Conservation (phyloP, 2,888 invertebrate genomes). For the Tethea ocularis region DNA sequence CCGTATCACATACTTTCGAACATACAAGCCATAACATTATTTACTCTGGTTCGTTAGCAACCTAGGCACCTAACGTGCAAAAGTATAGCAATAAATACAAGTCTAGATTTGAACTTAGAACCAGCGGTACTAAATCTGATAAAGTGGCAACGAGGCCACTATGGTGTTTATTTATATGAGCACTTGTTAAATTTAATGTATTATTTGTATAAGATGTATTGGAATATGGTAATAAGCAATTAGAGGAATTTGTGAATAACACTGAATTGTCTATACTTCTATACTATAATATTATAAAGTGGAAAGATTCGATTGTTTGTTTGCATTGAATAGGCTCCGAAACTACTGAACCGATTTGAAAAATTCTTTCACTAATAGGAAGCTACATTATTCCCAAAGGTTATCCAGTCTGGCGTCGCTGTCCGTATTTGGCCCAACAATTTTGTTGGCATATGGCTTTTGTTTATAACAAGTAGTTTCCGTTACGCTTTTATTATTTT, state of each 20-base stretch:
- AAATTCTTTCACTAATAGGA: too few species aligned
- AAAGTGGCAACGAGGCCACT: slow-evolving; percentile 51
- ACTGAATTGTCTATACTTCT: too few species aligned
- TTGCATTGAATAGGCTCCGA: too few species aligned
- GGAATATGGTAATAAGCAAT: neutral
- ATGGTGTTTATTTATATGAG: slow-evolving; percentile 7
- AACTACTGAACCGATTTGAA: too few species aligned
- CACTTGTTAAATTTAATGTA: neutral
- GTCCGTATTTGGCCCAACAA: too few species aligned
- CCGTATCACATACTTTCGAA: slow-evolving; percentile 18
- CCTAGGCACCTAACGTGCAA: slow-evolving; percentile 41
- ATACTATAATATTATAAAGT: too few species aligned
- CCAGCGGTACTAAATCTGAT: slow-evolving; percentile 40
- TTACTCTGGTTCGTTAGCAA: slow-evolving; percentile 50
- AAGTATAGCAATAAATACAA: slow-evolving; percentile 55
- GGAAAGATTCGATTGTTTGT: too few species aligned
- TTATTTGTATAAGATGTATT: neutral
- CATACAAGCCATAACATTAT: slow-evolving; percentile 32
- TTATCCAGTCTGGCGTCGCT: too few species aligned
- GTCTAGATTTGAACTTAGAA: slow-evolving; percentile 40
- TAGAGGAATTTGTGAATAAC: neutral
- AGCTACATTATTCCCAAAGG: too few species aligned
- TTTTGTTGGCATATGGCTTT: too few species aligned
- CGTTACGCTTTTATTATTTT: too few species aligned
- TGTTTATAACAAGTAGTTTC: too few species aligned